A percentile compares a stretch with the other conserved stretches of the same genome.
Conservation (phyloP, 2,113 vertebrate species). For the Phaethornis superciliosus region DNA sequence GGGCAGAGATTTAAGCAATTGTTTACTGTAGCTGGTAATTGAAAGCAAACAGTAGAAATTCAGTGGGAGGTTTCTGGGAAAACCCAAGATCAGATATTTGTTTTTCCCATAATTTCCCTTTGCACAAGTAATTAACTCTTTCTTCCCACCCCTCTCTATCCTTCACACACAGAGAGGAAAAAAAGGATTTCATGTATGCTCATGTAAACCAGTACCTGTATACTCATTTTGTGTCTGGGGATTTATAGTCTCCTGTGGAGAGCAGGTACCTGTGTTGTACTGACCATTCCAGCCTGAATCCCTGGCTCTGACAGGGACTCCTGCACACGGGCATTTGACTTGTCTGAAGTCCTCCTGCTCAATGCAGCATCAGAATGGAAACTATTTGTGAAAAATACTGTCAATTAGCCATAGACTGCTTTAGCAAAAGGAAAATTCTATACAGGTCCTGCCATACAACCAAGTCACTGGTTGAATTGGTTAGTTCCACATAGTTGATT, state of each 20-base stretch:
- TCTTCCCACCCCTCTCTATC: neutral
- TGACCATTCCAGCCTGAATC: neutral
- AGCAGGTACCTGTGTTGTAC: neutral
- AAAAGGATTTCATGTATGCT: neutral
- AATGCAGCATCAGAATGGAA: neutral
- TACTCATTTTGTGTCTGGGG: neutral
- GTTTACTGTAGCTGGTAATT: constrained; percentile 19
- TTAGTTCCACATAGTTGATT: neutral
- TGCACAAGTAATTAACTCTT: neutral
- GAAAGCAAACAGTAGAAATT: constrained; percentile 36
- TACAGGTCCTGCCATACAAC: neutral
- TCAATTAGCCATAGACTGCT: neutral
- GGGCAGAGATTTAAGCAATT: constrained; percentile 38
- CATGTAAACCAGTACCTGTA: neutral
- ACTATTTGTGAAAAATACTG: neutral
- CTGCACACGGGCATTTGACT: neutral
- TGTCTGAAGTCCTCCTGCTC: neutral
- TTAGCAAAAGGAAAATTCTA: neutral
- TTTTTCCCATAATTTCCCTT: neutral
- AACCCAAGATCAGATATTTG: neutral
- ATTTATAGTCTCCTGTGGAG: neutral
- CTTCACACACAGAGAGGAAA: neutral
- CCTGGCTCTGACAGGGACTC: neutral
- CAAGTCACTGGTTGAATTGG: neutral
- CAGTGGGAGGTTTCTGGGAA: neutral